These are phyloP conservation scores for Choreutis nemorana DNA, from an alignment of 2,888 invertebrate genomes.

Conservation along the genomic window DNA sequence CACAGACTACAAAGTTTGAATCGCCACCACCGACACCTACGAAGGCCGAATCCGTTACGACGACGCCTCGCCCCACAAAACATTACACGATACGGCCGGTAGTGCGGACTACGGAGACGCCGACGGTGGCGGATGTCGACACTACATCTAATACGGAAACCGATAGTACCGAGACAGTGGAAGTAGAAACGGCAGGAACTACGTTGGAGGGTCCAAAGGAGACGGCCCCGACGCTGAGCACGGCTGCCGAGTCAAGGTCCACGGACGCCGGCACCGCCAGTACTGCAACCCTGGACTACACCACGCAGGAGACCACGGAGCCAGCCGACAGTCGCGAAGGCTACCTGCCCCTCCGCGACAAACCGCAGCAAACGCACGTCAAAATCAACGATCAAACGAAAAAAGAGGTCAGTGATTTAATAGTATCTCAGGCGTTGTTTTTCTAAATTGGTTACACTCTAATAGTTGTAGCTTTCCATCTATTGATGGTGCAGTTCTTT, in stretches of 20 bases:
- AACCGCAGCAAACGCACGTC: slow-evolving; percentile 54
- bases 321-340: slow-evolving; percentile 58
- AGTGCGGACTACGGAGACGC: slow-evolving; percentile 45
- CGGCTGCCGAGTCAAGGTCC: slow-evolving; percentile 33
- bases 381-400: slow-evolving; percentile 63
- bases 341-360: slow-evolving; percentile 55
- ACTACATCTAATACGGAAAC: slow-evolving; percentile 48
- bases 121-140: slow-evolving; percentile 49
- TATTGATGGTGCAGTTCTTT: too few relatives aligned
- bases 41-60: slow-evolving; percentile 30
- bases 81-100: slow-evolving; percentile 62
- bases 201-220: slow-evolving; percentile 38
- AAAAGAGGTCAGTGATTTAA: slow-evolving; percentile 63
- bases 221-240: slow-evolving; percentile 34
- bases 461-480: slow-evolving; percentile 42
- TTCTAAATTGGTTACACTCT: slow-evolving; percentile 48
- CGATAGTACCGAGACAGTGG: slow-evolving; percentile 60
- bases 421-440: slow-evolving; percentile 29
- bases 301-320: slow-evolving; percentile 44
- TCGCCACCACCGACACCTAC: slow-evolving; percentile 24
- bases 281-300: slow-evolving; percentile 38
- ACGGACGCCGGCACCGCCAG: slow-evolving; percentile 43
- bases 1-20: slow-evolving; percentile 35
- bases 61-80: slow-evolving; percentile 52
- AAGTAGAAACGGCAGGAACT: slow-evolving; percentile 36